phyloP scores from a whole-genome alignment of 2,888 invertebrate genomes.

The Pristionchus fissidentatus region DNA sequence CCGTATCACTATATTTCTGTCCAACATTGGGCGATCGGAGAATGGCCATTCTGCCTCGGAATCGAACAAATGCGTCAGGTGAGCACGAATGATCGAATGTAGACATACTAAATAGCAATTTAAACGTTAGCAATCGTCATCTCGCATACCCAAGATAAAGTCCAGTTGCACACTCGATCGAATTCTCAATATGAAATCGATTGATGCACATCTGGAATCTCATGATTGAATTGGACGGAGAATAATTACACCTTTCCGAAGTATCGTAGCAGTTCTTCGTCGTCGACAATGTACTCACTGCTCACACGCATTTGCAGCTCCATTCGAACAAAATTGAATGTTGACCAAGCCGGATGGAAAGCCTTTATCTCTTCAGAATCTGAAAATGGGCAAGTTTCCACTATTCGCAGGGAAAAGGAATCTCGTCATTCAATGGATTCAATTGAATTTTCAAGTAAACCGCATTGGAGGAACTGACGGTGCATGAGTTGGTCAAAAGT shows the following conservation, averaged over 20 bases:
- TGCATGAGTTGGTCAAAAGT: slow-evolving; percentile 46
- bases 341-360: background rate
- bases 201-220: slow-evolving; percentile 51
- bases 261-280: slow-evolving; percentile 6
- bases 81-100: slow-evolving; percentile 55
- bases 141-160: slow-evolving; percentile 54
- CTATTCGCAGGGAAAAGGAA: too few species aligned
- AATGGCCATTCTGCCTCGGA: slow-evolving; percentile 53
- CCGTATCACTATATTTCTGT: background rate
- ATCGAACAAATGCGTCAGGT: slow-evolving; percentile 55
- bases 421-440: too few species aligned
- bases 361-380: slow-evolving; percentile 40
- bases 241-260: slow-evolving; percentile 35
- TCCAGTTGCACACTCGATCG: slow-evolving; percentile 49
- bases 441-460: background rate
- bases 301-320: background rate
- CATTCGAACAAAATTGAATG: slow-evolving; percentile 2
- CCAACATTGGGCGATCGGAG: slow-evolving; percentile 48
- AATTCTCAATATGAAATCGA: slow-evolving; percentile 51
- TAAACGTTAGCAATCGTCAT: background rate
- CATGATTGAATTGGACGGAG: background rate
- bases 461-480: background rate
- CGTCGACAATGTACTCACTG: background rate
- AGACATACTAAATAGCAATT: slow-evolving; percentile 49
- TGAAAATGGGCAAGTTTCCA: slow-evolving; percentile 3